A percentile compares a stretch with the other conserved stretches of the same genome.
phyloP scores from a whole-genome alignment of 2,113 vertebrate species.

The Vicugna pacos region DNA sequence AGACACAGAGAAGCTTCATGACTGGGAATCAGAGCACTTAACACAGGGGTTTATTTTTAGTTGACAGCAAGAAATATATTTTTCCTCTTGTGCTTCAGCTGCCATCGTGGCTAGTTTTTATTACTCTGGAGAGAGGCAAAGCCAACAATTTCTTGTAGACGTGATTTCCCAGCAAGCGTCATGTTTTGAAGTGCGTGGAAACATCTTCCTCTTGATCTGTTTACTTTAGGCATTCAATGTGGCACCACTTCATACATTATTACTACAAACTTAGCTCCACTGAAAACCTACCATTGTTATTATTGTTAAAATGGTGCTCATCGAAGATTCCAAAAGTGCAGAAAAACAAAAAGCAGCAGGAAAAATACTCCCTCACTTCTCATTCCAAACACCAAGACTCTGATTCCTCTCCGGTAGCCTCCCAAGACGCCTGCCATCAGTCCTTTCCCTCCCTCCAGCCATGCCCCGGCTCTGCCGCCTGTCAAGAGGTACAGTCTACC shows the following conservation, averaged over 20 bases:
- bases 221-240: constrained; percentile 34
- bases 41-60: neutral
- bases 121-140: constrained; percentile 66
- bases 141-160: constrained; percentile 65
- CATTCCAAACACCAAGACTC: neutral
- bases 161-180: constrained; percentile 72
- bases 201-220: neutral
- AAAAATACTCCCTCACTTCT: neutral
- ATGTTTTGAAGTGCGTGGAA: constrained; percentile 72
- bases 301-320: neutral
- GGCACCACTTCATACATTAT: neutral
- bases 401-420: neutral
- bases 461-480: neutral
- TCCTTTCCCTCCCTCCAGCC: neutral
- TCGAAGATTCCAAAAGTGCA: neutral
- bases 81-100: constrained; percentile 69
- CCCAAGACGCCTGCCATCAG: neutral
- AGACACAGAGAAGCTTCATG: constrained; percentile 43
- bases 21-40: constrained; percentile 21
- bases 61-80: constrained; percentile 46
- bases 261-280: neutral
- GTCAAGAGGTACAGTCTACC: neutral
- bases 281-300: neutral
- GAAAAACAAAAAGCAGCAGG: neutral
- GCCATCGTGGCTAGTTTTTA: constrained; percentile 63